Base-by-base conservation (phyloP, 1,140 invertebrate genomes). In the Penaeus vannamei region DNA sequence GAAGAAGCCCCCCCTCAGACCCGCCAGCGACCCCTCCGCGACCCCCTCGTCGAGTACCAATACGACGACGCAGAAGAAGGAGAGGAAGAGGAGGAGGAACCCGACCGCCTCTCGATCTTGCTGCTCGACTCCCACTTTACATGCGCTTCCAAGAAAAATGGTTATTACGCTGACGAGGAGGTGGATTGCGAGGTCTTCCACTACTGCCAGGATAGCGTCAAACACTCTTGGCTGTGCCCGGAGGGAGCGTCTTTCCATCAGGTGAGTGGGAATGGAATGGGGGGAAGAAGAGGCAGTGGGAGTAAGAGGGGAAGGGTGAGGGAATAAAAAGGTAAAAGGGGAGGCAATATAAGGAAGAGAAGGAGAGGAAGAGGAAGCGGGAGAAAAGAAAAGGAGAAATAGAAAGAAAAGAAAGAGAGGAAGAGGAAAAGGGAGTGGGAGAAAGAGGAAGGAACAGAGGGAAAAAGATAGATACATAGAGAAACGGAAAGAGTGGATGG, bases 231-330 rank as follows among this genome's bases (percentile, higher is more conserved):
- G 97, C 96, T 98, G 91, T 98, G 97, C 92, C 97, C 97, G 0
- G 96, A 97, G 92, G 96, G 97, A 90, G 98, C 98, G 92, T 96
- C 96, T 76, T 98, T 98, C 95, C 97, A 98, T 92, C 97, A 97
- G 94, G 96, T 96, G 94, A 91, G 87, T 61, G n/a, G 59, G 14
- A 66, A 14, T 10, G 42, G 32, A 8, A 7, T 1, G n/a, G 82
- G 82, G 60, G 10, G 22, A 29, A n/a, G 36, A 17, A 7, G 23
- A 17, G 19, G 36, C 4, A 1, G 29, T 14, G 2, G 32, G 19
- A 14, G 36, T 36, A n/a, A 8, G n/a, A 10, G 19, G 19, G 59
- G 29, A 4, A 5, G 23, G 22, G n/a, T 10, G 46, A 12, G 46
- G 10, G 46, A 53, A 8, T 2, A 8, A 53, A 8, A 53, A 53